phyloP scores from a whole-genome alignment of 1,140 invertebrate species.

The Aphidius ervi region DNA sequence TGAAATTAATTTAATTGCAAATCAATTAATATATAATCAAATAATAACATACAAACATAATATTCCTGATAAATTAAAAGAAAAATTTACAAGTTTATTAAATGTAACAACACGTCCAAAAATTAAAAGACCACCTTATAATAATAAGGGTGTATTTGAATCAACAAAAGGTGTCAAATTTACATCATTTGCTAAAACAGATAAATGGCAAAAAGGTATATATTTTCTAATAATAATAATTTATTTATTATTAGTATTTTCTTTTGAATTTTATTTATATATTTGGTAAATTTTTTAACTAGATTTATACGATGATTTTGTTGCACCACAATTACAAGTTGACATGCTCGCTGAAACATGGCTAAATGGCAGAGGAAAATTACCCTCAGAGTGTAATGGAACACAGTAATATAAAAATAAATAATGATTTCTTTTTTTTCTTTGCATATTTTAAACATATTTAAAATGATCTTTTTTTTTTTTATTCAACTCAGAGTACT shows the following conservation, averaged over 20 bases:
- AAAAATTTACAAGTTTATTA: constrained; percentile 58
- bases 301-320: constrained; percentile 80
- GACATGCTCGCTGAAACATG: constrained; percentile 82
- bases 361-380: constrained; percentile 73
- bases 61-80: constrained; percentile 54
- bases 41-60: constrained; percentile 63
- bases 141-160: constrained; percentile 56
- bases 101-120: constrained; percentile 61
- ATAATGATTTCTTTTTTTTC: constrained; percentile 9
- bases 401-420: constrained; percentile 44
- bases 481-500: constrained; percentile 56
- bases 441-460: constrained; percentile 16
- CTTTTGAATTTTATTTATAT: constrained; percentile 7
- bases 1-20: constrained; percentile 67
- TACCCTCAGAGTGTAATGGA: constrained; percentile 65
- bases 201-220: constrained; percentile 65
- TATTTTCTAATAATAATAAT: constrained; percentile 39
- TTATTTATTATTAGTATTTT: constrained; percentile 12
- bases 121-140: constrained; percentile 62
- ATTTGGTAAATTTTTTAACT: constrained; percentile 25
- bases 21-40: constrained; percentile 72
- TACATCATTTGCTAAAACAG: constrained; percentile 74
- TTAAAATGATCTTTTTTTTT: constrained; percentile 14
- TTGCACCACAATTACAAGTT: constrained; percentile 68
- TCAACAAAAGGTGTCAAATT: constrained; percentile 61